Base-by-base conservation (phyloP, 2,113 vertebrate species). In the Pionites leucogaster region DNA sequence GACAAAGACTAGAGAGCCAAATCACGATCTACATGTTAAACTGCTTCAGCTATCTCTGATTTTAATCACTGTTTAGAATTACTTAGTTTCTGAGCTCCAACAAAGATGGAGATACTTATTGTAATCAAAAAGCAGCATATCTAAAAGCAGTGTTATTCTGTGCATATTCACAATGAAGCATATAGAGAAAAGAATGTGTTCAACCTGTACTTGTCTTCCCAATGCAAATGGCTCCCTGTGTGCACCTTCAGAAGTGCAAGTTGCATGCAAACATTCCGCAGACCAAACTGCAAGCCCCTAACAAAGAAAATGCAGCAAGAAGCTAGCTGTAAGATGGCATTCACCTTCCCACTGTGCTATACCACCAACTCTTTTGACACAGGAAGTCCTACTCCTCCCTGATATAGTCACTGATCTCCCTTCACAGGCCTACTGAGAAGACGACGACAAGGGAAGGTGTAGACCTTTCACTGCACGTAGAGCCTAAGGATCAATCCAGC, bases 61-160 rank as follows among this genome's bases (percentile, higher is more conserved):
- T 95, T 96, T 83, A 92, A 95, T 74, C 50, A 42, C 50, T 29
- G 9, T 47, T 94, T 79, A 67, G 68, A 87, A 91, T 31, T 6
- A 82, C 17, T 31, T 37, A 20, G 62, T 62, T 92, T 57, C 71
- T 83, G 55, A 90, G 57, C 37, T 86, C 81, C 59, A 82, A 76
- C 39, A 81, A 96, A 87, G 67, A 82, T 59, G 52, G 82, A 94
- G 64, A 62, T 33, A 69, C 25, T 52, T 53, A 41, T 0, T 46
- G 18, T 18, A 60, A 63, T n/a, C 11, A 72, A 95, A 93, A 80
- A 87, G 31, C 39, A 88, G 42, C 15, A 19, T 41, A 8, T 29
- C 41, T 46, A 75, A 68, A 86, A 93, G 16, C 23, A 57, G 9
- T 6, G 23, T 60, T 62, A 44, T 9, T 77, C 75, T 49, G 25